Base-by-base conservation (phyloP, 2,888 invertebrate genomes). In the Chesias legatella region DNA sequence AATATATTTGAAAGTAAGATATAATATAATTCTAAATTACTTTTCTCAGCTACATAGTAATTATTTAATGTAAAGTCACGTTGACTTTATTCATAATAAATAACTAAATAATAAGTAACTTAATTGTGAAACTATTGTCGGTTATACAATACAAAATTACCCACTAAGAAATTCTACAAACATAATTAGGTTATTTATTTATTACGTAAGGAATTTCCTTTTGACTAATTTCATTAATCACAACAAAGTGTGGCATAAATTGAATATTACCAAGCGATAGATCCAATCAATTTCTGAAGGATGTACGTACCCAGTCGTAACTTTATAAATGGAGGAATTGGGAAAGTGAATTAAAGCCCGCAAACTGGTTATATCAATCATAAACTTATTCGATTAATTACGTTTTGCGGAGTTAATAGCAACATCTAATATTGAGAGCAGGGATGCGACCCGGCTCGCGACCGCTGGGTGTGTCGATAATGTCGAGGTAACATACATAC, bases 361-460 rank as follows among this genome's bases (percentile, higher is more conserved):
- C 84, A 85, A 84, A 84, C 88, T 85, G 86, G 88, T 86, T 85
- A 88, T 88, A 88, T 88, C 88, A 88, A 88, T 88, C 88, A 88
- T 88, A 88, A 88, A 88, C 83, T 88, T 88, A 88, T 85, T 88
- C 88, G 79, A 88, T 88, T 88, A 88, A 88, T 88, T 88, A 88
- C 86, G 84, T 88, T 88, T 88, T 88, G 86, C 86, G 88, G 84
- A 86, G 86, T 86, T 88, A 88, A 88, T 88, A 85, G 88, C 85
- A 83, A 85, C 88, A 86, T 85, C 86, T 86, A 86, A 84, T 86
- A 86, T 81, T 72, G 74, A 61, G 47, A 48, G 56, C 60, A 83
- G 79, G 62, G 82, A 60, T 67, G 85, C 48, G 46, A 27, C 25
- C 6, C 1, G 11, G 9, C 7, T 10, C 3, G 17, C 17, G 22